phyloP scores from a whole-genome alignment of 2,797 vertebrate genomes.

The Danio choprae region DNA sequence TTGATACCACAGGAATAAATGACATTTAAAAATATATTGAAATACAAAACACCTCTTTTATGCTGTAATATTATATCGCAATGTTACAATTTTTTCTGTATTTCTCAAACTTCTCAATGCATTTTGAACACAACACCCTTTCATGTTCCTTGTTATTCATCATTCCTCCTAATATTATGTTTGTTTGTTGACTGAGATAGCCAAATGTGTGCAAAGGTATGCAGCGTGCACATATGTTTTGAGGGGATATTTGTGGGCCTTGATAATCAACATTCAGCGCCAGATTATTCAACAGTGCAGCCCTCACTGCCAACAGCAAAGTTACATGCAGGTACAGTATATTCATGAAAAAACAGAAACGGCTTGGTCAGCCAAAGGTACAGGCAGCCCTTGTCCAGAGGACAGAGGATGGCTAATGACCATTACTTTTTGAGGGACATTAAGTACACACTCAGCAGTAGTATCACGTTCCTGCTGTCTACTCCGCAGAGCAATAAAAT shows the following conservation, averaged over 20 bases:
- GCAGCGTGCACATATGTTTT: not conserved
- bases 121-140: not conserved
- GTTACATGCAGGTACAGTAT: not conserved
- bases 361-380: slow-evolving; percentile 6
- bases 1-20: no score
- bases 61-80: no score
- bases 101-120: not conserved
- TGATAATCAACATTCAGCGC: not conserved
- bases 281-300: not conserved
- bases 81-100: no score
- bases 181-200: not conserved
- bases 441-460: slow-evolving; percentile 27
- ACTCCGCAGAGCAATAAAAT: slow-evolving; percentile 19
- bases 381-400: slow-evolving; percentile 38
- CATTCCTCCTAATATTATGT: not conserved
- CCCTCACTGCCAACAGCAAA: not conserved
- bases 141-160: not conserved
- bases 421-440: slow-evolving; percentile 29
- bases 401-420: slow-evolving; percentile 33
- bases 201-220: not conserved
- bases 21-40: no score
- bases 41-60: no score
- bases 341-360: slow-evolving; percentile 54
- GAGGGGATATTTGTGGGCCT: not conserved
- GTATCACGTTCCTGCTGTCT: slow-evolving; percentile 19